These are phyloP conservation scores for Anguilla japonica DNA, from an alignment of 2,113 vertebrate genomes.

Conservation along the genomic window DNA sequence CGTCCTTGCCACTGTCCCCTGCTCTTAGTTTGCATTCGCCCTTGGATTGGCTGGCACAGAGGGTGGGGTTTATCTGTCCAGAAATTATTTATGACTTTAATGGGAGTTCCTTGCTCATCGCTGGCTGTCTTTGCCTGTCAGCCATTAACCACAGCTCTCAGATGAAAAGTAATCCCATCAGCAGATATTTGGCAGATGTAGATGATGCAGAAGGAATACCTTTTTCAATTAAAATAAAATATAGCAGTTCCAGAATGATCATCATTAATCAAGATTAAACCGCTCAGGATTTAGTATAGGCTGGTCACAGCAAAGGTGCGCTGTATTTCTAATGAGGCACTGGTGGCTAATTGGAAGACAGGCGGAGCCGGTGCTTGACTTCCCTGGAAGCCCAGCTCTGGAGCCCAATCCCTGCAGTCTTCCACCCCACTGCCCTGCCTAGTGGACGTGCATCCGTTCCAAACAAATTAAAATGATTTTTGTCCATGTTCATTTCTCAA, in stretches of 20 bases:
- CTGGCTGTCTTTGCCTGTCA: not conserved
- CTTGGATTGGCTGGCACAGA: not conserved
- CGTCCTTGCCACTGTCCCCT: not conserved
- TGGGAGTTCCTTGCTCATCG: not conserved
- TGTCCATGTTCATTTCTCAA: not conserved
- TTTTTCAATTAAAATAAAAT: not conserved
- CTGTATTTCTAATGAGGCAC: no score
- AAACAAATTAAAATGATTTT: slow-evolving; percentile 9
- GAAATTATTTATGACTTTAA: not conserved
- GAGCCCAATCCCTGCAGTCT: not conserved
- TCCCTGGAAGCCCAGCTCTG: not conserved
- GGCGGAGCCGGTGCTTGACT: not conserved
- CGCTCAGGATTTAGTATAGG: not conserved
- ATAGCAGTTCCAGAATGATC: not conserved
- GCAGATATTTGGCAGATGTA: not conserved
- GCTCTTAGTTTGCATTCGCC: not conserved
- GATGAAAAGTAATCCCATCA: not conserved
- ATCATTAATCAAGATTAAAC: not conserved
- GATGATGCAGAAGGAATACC: not conserved
- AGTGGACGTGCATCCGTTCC: not conserved
- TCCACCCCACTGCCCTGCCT: not conserved
- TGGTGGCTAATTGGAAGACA: not conserved
- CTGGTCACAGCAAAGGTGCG: not conserved
- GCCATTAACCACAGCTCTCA: not conserved
- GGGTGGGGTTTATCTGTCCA: not conserved